Conservation (phyloP, 35 echinoderm and acorn worm species). For the Amphiura filiformis region DNA sequence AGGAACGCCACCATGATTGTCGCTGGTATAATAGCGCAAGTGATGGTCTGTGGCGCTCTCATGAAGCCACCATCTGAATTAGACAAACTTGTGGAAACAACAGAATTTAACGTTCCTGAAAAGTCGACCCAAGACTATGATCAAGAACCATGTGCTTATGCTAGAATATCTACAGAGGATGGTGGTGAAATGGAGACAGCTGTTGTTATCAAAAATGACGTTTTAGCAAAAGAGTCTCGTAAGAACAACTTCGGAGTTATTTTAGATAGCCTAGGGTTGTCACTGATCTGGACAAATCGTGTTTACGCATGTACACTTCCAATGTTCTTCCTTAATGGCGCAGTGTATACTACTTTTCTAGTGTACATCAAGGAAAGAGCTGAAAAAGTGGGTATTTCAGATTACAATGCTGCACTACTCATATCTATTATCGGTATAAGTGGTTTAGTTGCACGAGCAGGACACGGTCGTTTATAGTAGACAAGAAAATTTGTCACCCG, state of each 20-base stretch:
- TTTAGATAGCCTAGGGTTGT: background rate
- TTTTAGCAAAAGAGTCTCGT: background rate
- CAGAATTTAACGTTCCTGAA: background rate
- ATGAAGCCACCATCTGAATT: background rate
- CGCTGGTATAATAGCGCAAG: background rate
- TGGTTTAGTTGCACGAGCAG: background rate
- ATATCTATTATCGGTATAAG: conserved; percentile 17
- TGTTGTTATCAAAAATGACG: too few relatives aligned
- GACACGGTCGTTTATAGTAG: background rate
- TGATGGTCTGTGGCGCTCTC: conserved; percentile 27
- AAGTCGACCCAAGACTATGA: background rate
- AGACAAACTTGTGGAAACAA: background rate
- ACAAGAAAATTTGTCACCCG: background rate
- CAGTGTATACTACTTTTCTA: background rate
- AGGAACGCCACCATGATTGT: background rate
- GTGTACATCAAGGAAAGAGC: conserved; percentile 4
- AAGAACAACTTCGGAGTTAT: background rate
- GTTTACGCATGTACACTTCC: background rate
- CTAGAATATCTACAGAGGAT: background rate
- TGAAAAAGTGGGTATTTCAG: background rate
- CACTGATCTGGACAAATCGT: conserved; percentile 18
- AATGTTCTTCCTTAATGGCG: background rate
- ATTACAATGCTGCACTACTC: background rate
- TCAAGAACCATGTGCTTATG: background rate
- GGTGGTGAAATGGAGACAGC: background rate